phyloP scores from a whole-genome alignment of 2,113 vertebrate genomes.

The Canis aureus region DNA sequence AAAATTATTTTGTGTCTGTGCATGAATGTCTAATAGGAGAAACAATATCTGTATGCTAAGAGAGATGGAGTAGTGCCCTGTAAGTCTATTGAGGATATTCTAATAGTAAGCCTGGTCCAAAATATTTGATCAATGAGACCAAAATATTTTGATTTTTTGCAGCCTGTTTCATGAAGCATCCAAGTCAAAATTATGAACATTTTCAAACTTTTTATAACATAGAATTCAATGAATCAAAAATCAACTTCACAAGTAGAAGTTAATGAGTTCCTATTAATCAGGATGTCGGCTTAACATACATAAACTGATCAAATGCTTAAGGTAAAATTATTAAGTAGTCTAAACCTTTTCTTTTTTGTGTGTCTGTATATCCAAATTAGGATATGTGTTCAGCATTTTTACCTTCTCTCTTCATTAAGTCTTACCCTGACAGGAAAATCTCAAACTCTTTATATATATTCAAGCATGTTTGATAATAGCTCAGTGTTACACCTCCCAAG shows the following conservation, averaged over 20 bases:
- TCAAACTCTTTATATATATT: constrained; percentile 18
- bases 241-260: neutral
- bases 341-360: neutral
- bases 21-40: constrained; percentile 35
- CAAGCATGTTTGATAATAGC: neutral
- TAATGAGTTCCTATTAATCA: constrained; percentile 17
- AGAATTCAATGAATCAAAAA: constrained; percentile 38
- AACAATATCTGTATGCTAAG: constrained; percentile 10
- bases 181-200: constrained; percentile 13
- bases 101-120: neutral
- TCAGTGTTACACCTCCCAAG: neutral
- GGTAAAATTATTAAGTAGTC: neutral
- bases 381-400: constrained; percentile 8
- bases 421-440: neutral
- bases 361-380: neutral
- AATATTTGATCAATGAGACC: constrained; percentile 49
- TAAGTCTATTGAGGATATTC: constrained; percentile 32
- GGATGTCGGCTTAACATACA: neutral
- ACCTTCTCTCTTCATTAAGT: neutral
- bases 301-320: neutral
- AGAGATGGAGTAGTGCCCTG: neutral
- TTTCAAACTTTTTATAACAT: constrained; percentile 4
- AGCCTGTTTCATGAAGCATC: constrained; percentile 1
- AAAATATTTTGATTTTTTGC: constrained; percentile 34
- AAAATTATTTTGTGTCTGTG: constrained; percentile 65